These are phyloP conservation scores for Apis dorsata DNA, from an alignment of 1,140 invertebrate genomes.

Conservation along the genomic window DNA sequence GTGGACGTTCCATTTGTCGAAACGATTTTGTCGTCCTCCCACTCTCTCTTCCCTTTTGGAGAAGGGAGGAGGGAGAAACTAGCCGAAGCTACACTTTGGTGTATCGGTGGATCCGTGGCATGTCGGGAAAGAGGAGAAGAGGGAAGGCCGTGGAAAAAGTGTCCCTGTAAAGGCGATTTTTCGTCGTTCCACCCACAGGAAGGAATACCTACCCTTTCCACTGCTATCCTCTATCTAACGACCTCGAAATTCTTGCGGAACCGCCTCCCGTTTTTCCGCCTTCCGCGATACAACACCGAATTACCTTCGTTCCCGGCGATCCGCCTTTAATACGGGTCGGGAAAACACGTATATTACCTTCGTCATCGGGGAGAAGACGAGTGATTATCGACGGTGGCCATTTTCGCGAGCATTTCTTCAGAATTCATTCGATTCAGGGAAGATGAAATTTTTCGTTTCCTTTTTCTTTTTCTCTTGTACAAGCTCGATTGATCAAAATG, in stretches of 20 bases:
- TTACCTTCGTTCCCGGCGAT: constrained; percentile 34
- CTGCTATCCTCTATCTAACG: constrained; percentile 4
- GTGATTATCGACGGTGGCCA: constrained; percentile 25
- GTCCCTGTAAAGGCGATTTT: constrained; percentile 52
- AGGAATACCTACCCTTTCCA: constrained; percentile 2
- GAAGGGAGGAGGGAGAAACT: constrained; percentile 37
- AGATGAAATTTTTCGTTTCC: background rate
- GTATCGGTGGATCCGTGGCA: background rate
- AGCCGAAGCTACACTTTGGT: background rate
- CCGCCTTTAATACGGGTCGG: background rate
- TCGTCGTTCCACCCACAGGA: constrained; percentile 27
- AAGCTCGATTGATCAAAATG: too few relatives aligned
- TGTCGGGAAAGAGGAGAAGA: constrained; percentile 22
- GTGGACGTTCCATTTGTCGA: constrained; percentile 66
- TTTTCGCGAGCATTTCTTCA: background rate
- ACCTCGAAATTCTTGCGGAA: constrained; percentile 31
- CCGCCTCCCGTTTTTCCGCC: background rate
- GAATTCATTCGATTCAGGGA: background rate
- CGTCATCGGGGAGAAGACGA: constrained; percentile 21
- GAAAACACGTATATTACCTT: constrained; percentile 32
- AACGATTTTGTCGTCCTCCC: constrained; percentile 59
- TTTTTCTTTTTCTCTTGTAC: too few relatives aligned
- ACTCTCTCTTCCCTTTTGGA: background rate
- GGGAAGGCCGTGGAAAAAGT: constrained; percentile 33
- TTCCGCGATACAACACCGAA: constrained; percentile 19